Evolutionary conservation across 2,888 invertebrate species (phyloP).

Genomic region (Oxytorus armatus): DNA sequence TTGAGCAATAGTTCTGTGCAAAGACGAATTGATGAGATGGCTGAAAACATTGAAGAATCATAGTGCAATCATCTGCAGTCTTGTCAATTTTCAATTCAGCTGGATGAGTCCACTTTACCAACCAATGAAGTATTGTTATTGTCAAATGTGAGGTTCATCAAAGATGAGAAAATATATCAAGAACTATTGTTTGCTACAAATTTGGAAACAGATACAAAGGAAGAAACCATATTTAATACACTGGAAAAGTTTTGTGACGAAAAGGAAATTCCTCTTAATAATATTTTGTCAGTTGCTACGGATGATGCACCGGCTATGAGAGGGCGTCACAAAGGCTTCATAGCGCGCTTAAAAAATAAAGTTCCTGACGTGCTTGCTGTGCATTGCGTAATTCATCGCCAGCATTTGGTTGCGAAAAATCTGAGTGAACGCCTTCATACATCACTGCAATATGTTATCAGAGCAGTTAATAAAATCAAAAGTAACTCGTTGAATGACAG

Average conservation of each 20-base stretch:
- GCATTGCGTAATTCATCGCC: background rate
- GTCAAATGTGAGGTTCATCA: conserved; percentile 71
- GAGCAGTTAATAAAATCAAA: too few species aligned
- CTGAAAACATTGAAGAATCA: conserved; percentile 77
- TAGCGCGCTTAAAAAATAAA: background rate
- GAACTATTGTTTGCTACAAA: conserved; percentile 55
- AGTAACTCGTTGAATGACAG: too few species aligned
- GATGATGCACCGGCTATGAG: background rate
- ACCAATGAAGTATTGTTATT: conserved; percentile 77
- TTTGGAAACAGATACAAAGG: conserved; percentile 45
- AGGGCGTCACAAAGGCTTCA: background rate
- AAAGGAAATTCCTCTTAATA: conserved; percentile 43
- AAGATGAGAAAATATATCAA: conserved; percentile 50
- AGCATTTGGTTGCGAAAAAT: background rate
- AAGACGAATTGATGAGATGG: conserved; percentile 78
- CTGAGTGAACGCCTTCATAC: background rate
- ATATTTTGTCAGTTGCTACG: conserved; percentile 38
- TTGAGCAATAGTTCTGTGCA: conserved; percentile 77
- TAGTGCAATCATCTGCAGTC: conserved; percentile 77
- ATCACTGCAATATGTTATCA: too few species aligned
- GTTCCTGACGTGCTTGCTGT: background rate
- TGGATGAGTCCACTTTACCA: conserved; percentile 80
- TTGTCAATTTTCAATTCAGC: conserved; percentile 79
- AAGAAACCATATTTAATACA: conserved; percentile 49
- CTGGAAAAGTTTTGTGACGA: conserved; percentile 38